phyloP scores from a whole-genome alignment of 2,113 vertebrate genomes.

The Urocitellus parryii region DNA sequence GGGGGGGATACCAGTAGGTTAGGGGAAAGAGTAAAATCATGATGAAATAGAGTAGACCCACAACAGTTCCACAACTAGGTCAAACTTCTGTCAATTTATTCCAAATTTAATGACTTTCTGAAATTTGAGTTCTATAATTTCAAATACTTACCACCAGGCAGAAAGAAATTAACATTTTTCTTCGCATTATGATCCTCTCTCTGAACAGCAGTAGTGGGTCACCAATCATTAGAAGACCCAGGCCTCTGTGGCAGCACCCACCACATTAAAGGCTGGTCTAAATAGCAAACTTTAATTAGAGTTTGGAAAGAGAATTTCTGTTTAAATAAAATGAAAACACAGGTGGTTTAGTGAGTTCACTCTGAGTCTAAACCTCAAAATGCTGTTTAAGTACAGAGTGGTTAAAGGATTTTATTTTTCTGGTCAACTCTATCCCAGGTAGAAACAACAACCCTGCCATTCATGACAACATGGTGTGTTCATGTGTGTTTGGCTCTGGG shows the following conservation, averaged over 20 bases:
- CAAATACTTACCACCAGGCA: constrained; percentile 30
- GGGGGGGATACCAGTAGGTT: background rate
- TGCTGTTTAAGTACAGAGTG: constrained; percentile 67
- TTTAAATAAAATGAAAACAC: constrained; percentile 78
- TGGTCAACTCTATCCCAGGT: constrained; percentile 68
- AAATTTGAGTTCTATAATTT: background rate
- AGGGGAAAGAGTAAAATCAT: background rate
- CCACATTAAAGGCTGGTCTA: constrained; percentile 22
- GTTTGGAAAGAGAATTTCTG: constrained; percentile 67
- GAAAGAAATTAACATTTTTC: constrained; percentile 45
- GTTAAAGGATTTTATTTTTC: constrained; percentile 76
- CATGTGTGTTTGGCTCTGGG: constrained; percentile 8
- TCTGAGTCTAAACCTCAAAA: constrained; percentile 76
- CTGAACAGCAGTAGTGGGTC: constrained; percentile 9
- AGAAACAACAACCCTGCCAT: constrained; percentile 68
- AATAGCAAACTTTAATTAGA: constrained; percentile 73
- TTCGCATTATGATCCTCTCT: constrained; percentile 1
- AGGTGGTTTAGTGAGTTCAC: constrained; percentile 76
- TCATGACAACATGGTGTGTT: constrained; percentile 59
- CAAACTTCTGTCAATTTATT: background rate
- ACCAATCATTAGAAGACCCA: constrained; percentile 53
- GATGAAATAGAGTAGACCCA: background rate
- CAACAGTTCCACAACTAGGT: background rate
- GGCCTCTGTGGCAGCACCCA: background rate
- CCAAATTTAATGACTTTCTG: background rate